Base-by-base conservation (phyloP, 2,888 invertebrate genomes). In the Cetonia aurata region DNA sequence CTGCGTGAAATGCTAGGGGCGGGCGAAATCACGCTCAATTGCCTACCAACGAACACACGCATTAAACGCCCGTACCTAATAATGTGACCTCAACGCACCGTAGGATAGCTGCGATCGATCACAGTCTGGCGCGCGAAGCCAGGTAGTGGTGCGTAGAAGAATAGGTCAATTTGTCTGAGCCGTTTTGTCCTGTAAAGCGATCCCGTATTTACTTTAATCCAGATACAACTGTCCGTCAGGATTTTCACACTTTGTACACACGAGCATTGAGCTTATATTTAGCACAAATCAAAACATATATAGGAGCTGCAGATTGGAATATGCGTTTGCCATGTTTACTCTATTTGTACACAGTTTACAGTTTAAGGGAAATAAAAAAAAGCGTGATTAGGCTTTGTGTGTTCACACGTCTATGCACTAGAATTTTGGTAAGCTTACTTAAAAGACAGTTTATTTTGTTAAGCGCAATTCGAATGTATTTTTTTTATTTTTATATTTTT, bases 1-100 rank as follows among this genome's bases (percentile, higher is more conserved):
- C 83, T 78, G 80, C 82, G 82, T 83, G 82, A 83, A 83, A 83
- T 83, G 78, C 81, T 78, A 80, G 81, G 82, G 83, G 82, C 81
- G 82, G 81, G 79, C 77, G 75, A 76, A 75, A 77, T 80, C 80
- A 82, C 81, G 82, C 82, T 83, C 83, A 83, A 83, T 83, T 83
- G 82, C 82, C 80, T 74, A 76, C 77, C 78, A 81, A 83, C 79
- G 76, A 76, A 75, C 74, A 73, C 77, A 75, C 69, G 74, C 74
- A 65, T 72, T 69, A 69, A 53, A 48, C 56, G 37, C 57, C 50
- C 66, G 17, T 41, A 57, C 57, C 59, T 48, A 52, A 71, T 48
- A 52, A 56, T 66, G 70, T 66, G 55, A 65, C 70, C 59, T 46
- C 52, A 50, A 10, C 57, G 42, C 42, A n/a, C 57, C 56, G 41